phyloP scores from a whole-genome alignment of 2,797 vertebrate genomes.

The Pyrocephalus nanus region DNA sequence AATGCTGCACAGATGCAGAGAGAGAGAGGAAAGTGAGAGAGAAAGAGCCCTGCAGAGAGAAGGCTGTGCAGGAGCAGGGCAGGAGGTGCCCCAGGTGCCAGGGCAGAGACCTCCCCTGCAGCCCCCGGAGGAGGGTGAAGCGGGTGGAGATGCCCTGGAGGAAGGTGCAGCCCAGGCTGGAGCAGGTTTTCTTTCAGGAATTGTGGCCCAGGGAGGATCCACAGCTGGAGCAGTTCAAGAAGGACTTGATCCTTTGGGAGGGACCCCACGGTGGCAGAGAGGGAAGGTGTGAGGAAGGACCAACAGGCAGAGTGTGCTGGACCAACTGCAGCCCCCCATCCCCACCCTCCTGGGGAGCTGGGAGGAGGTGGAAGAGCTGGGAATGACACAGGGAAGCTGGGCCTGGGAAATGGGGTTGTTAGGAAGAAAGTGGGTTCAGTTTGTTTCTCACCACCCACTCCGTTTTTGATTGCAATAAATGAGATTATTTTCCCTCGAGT shows the following conservation, averaged over 20 bases:
- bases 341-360: neutral
- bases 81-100: neutral
- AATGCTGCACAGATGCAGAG: neutral
- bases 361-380: neutral
- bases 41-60: neutral
- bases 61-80: neutral
- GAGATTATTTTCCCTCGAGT: neutral
- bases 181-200: neutral
- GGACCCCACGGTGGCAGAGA: neutral
- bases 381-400: neutral
- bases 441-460: neutral
- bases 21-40: accelerated
- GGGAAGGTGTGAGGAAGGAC: neutral
- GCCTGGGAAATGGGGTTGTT: neutral
- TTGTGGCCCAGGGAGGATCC: neutral
- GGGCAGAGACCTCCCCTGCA: neutral
- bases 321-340: neutral
- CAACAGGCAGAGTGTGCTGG: accelerated
- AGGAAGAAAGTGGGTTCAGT: neutral
- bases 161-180: neutral
- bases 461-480: neutral
- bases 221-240: accelerated
- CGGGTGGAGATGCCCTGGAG: neutral
- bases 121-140: accelerated
- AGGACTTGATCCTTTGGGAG: neutral